A percentile compares a stretch with the other conserved stretches of the same genome.
Evolutionary conservation across 2,113 vertebrate species (phyloP).

Genomic region (Menura novaehollandiae): DNA sequence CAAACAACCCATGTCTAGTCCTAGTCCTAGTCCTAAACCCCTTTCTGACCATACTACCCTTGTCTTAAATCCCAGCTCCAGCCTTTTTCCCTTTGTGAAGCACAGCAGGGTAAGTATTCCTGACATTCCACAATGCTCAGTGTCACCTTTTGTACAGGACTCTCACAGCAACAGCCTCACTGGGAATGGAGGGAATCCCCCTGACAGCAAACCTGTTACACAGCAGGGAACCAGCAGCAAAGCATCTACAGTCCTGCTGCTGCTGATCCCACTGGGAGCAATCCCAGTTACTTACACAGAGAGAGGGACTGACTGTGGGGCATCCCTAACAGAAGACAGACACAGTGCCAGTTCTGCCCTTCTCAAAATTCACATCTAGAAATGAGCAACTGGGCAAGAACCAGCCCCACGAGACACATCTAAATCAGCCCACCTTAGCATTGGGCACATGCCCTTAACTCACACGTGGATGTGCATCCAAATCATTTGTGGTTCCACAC

Average conservation of each 20-base stretch:
- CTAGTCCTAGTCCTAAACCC: background rate
- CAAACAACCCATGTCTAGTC: background rate
- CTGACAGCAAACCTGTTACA: background rate
- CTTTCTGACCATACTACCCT: background rate
- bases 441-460: background rate
- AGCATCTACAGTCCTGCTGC: background rate
- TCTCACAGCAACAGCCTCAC: background rate
- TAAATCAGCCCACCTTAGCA: background rate
- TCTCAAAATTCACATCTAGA: conserved; percentile 28
- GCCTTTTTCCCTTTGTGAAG: background rate
- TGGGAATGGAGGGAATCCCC: background rate
- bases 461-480: background rate
- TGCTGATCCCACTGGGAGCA: background rate
- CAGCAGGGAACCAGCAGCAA: background rate
- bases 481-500: background rate
- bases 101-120: background rate
- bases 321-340: background rate
- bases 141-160: background rate
- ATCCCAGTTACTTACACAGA: background rate
- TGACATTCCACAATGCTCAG: background rate
- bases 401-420: background rate
- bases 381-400: conserved; percentile 3
- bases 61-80: background rate
- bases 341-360: background rate
- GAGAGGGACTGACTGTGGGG: too few species aligned